These are phyloP conservation scores for Malurus splendens DNA, from an alignment of 2,797 vertebrate species.

Conservation along the genomic window DNA sequence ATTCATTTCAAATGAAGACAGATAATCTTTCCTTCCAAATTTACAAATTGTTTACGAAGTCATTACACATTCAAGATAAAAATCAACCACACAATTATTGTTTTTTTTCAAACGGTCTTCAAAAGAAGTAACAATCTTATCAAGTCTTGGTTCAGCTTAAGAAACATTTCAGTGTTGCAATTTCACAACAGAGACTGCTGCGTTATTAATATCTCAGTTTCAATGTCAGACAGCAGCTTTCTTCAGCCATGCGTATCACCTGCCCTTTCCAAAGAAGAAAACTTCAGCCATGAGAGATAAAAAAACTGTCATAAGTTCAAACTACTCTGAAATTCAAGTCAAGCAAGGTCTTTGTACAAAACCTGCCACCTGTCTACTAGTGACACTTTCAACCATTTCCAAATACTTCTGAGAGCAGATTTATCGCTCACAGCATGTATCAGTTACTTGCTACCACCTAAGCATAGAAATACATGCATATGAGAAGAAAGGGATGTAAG, in stretches of 20 bases:
- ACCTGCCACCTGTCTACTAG: neutral
- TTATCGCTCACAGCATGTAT: neutral
- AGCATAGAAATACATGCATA: neutral
- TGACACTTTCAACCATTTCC: neutral
- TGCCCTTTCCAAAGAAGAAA: neutral
- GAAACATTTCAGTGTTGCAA: neutral
- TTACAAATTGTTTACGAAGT: neutral
- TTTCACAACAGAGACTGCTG: neutral
- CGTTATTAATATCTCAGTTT: neutral
- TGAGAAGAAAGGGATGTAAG: neutral
- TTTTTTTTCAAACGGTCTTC: neutral
- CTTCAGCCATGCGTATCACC: neutral
- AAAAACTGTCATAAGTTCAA: conserved; percentile 9
- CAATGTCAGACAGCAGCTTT: neutral
- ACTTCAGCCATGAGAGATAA: neutral
- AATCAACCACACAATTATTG: neutral
- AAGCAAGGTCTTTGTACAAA: conserved; percentile 23
- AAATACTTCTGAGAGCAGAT: neutral
- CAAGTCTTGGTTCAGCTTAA: neutral
- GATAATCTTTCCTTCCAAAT: neutral
- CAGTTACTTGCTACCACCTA: neutral
- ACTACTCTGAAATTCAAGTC: conserved; percentile 38
- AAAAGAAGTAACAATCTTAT: neutral
- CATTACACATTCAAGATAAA: neutral
- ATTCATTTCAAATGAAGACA: neutral